phyloP scores from a whole-genome alignment of 2,113 vertebrate genomes.

The Clinocottus analis region DNA sequence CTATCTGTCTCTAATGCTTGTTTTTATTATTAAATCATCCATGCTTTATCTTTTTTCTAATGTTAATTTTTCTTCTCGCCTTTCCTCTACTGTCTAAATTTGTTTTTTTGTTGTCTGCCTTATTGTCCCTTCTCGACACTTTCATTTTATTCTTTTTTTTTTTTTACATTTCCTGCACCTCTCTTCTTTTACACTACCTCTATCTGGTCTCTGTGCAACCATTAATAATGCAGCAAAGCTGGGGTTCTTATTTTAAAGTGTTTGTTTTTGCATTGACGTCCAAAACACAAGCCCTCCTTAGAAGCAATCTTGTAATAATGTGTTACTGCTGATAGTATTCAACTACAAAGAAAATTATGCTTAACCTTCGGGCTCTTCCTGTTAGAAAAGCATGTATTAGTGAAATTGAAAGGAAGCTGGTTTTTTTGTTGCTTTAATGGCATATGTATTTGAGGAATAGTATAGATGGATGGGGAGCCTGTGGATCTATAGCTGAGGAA shows the following conservation, averaged over 20 bases:
- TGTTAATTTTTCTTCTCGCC: background rate
- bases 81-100: background rate
- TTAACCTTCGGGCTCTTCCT: slow-evolving; percentile 13
- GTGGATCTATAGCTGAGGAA: slow-evolving; percentile 2
- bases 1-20: background rate
- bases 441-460: slow-evolving; percentile 17
- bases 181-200: slow-evolving; percentile 23
- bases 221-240: slow-evolving; percentile 74
- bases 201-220: slow-evolving; percentile 41
- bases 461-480: slow-evolving; percentile 13
- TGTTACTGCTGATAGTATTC: slow-evolving; percentile 15
- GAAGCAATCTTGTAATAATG: slow-evolving; percentile 15
- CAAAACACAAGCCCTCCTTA: background rate
- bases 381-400: background rate
- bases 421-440: slow-evolving; percentile 23
- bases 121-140: background rate
- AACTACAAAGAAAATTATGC: slow-evolving; percentile 38
- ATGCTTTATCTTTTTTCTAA: background rate
- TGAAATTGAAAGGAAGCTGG: background rate
- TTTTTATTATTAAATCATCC: background rate
- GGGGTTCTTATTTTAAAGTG: slow-evolving; percentile 40
- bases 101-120: background rate
- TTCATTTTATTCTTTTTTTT: background rate
- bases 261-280: slow-evolving; percentile 55
- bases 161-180: slow-evolving; percentile 22